Conservation (phyloP, 2,888 invertebrate species). For the Eledona agricola region DNA sequence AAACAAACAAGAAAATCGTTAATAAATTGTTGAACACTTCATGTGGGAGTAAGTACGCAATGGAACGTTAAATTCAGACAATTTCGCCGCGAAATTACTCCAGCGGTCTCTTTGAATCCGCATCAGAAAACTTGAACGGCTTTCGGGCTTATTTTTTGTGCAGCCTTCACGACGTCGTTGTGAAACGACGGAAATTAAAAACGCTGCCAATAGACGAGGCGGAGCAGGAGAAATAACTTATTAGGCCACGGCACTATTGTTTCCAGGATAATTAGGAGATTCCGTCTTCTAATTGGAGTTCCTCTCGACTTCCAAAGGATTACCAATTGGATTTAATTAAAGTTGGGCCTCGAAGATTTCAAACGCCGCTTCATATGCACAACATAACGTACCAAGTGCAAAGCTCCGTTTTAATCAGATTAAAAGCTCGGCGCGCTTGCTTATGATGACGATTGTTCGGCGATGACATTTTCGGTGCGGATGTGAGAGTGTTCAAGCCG, state of each 20-base stretch:
- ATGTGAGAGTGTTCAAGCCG: conserved; percentile 13
- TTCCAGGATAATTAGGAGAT: conserved; percentile 17
- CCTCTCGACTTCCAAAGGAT: conserved; percentile 3
- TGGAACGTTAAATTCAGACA: conserved; percentile 29
- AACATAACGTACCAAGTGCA: background rate
- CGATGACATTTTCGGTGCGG: conserved; percentile 11
- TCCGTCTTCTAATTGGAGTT: conserved; percentile 12
- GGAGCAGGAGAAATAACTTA: conserved; percentile 9
- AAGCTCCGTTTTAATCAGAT: conserved; percentile 17
- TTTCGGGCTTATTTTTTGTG: conserved; percentile 21
- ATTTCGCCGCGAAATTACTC: conserved; percentile 29
- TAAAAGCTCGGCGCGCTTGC: conserved; percentile 9
- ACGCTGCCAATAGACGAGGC: conserved; percentile 11
- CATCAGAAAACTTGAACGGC: conserved; percentile 20
- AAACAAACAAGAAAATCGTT: conserved; percentile 7
- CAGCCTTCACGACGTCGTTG: conserved; percentile 15
- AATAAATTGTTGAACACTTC: conserved; percentile 14
- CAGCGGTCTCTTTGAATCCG: conserved; percentile 25
- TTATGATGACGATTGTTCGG: conserved; percentile 1
- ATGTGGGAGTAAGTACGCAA: conserved; percentile 10
- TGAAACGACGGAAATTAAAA: conserved; percentile 30
- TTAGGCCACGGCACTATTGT: conserved; percentile 17
- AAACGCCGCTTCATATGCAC: conserved; percentile 1
- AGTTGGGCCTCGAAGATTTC: conserved; percentile 1
- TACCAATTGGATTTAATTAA: conserved; percentile 25